phyloP scores from a whole-genome alignment of 2,113 vertebrate species.

The Holacanthus passer region DNA sequence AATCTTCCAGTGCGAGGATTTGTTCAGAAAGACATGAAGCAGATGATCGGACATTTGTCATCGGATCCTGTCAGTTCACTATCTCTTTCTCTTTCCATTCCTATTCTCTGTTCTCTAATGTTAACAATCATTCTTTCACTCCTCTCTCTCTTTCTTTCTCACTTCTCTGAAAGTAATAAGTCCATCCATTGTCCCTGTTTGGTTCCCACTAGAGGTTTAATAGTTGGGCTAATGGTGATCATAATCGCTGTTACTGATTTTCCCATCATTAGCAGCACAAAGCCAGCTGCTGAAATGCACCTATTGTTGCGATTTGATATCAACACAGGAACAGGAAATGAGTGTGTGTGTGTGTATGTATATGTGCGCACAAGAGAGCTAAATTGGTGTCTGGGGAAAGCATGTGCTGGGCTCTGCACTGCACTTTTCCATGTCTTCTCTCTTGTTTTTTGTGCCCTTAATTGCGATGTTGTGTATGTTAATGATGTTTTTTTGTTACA shows the following conservation, averaged over 20 bases:
- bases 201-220: constrained; percentile 52
- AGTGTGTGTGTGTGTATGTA: constrained; percentile 8
- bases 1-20: background rate
- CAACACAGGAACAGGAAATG: constrained; percentile 75
- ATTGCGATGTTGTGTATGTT: constrained; percentile 34
- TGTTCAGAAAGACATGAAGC: background rate
- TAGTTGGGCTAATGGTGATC: constrained; percentile 55
- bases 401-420: background rate
- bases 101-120: background rate
- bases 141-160: background rate
- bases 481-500: background rate
- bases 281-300: constrained; percentile 66
- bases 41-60: background rate
- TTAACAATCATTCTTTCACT: background rate
- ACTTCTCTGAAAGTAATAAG: background rate
- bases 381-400: constrained; percentile 32
- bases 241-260: constrained; percentile 59
- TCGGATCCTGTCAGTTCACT: background rate
- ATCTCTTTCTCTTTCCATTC: background rate
- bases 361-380: background rate
- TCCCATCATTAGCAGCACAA: constrained; percentile 67
- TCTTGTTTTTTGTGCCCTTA: constrained; percentile 32
- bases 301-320: constrained; percentile 76
- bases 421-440: constrained; percentile 43
- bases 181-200: constrained; percentile 28